phyloP scores from a whole-genome alignment of 2,888 invertebrate species.

The Campoplex capitator region DNA sequence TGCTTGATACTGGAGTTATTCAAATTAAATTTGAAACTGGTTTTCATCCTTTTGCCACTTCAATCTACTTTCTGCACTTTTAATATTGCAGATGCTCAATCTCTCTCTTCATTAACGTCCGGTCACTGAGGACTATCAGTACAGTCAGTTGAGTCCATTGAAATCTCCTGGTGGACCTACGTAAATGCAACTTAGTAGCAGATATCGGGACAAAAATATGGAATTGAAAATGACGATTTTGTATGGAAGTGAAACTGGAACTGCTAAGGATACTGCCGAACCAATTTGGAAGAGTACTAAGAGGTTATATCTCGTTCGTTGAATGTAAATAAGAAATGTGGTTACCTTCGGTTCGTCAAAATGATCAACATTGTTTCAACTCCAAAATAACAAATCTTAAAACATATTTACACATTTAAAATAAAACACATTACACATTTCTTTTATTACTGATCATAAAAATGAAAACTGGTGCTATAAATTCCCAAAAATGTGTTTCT shows the following conservation, averaged over 20 bases:
- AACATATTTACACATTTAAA: too few species aligned
- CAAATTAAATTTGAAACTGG: neutral
- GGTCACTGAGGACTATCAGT: constrained; percentile 90
- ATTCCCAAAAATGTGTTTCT: neutral
- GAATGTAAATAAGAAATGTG: neutral
- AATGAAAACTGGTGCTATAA: neutral
- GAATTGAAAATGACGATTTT: constrained; percentile 88
- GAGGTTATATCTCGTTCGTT: constrained; percentile 84
- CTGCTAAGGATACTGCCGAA: constrained; percentile 97
- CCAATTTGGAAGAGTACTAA: constrained; percentile 94
- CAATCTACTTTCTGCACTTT: neutral
- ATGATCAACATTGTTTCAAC: neutral
- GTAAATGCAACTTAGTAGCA: too few species aligned
- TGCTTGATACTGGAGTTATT: neutral
- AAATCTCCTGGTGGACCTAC: constrained; percentile 94
- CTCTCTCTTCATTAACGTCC: constrained; percentile 83
- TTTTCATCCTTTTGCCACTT: neutral
- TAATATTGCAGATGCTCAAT: constrained; percentile 29
- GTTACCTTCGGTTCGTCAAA: neutral
- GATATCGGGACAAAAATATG: constrained; percentile 49
- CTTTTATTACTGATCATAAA: neutral
- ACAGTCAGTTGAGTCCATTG: constrained; percentile 91
- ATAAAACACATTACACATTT: too few species aligned
- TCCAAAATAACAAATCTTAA: neutral
- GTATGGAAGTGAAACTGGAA: constrained; percentile 98